These are phyloP conservation scores for Stegostoma tigrinum DNA, from an alignment of 2,113 vertebrate genomes.

Conservation along the genomic window DNA sequence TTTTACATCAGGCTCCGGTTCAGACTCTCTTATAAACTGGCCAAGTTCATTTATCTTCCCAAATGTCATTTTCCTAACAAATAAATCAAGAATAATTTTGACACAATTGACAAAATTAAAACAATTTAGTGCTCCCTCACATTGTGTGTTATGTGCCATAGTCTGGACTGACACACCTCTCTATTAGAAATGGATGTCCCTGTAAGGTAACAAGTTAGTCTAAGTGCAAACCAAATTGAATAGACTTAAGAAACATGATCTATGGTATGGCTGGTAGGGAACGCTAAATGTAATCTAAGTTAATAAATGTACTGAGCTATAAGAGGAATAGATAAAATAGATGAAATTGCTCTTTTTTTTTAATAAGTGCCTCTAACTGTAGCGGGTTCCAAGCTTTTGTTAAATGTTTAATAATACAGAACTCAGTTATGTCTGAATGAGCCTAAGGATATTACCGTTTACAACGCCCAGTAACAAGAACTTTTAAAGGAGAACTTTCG, in stretches of 20 bases:
- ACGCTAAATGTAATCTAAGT: neutral
- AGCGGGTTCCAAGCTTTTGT: neutral
- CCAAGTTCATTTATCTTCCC: slow-evolving; percentile 94
- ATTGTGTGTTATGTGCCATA: neutral
- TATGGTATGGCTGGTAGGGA: neutral
- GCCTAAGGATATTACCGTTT: neutral
- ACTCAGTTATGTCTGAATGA: neutral
- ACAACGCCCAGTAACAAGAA: neutral
- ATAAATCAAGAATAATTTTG: slow-evolving; percentile 39
- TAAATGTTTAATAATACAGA: neutral
- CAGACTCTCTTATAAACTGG: slow-evolving; percentile 94
- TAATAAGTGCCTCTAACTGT: neutral
- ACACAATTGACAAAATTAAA: neutral
- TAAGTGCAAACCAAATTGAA: neutral
- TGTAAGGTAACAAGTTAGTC: neutral
- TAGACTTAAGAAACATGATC: neutral
- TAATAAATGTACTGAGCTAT: neutral
- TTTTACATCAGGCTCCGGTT: slow-evolving; percentile 95
- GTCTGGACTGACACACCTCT: neutral
- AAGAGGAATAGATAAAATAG: neutral
- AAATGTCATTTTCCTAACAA: slow-evolving; percentile 87
- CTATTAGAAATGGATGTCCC: neutral
- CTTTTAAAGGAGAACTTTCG: neutral
- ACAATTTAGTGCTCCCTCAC: neutral
- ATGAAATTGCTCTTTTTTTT: neutral